Evolutionary conservation across 2,888 invertebrate species (phyloP), one percentile per base, ranked within the genome.

Genomic region (Erannis defoliaria): DNA sequence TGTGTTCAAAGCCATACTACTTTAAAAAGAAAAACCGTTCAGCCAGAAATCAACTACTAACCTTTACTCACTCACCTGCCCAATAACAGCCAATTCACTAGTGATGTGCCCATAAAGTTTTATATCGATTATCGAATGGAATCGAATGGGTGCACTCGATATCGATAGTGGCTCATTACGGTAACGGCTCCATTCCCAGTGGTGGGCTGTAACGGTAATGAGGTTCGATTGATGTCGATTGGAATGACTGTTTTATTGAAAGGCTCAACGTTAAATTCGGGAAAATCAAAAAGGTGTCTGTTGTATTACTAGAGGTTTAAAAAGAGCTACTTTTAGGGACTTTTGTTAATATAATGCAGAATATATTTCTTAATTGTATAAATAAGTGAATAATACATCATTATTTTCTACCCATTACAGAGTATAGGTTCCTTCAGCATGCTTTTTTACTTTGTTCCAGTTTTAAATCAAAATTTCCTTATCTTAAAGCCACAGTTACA

Each of bases 101-200:
- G 62, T 54, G 56, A 57, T 57, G 62, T 42, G 48, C 26, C 40
- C 42, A 53, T 62, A 46, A 72, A 68, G 64, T 78, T 79, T 74
- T 78, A 76, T 80, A 77, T 71, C 70, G 70, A 67, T 73, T 75
- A 74, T 75, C 74, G 68, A 68, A 71, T 74, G 62, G 62, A 62
- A 62, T 62, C 53, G 62, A 62, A 67, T 67, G 64, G 67, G 62
- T 73, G 68, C 75, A 76, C 69, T 66, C 70, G 74, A 74, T 77
- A 61, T 60, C 64, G 70, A 71, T 72, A 65, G 71, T 68, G 68
- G 70, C 78, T 84, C 84, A 84, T 85, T 84, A 82, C 77, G 57
- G 68, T 69, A 74, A 76, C 81, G 77, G 79, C 80, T 84, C 82
- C 82, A 84, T 84, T 79, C 72, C 74, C 78, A 57, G 56, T 71